Percentiles rank a stretch among this genome's conserved stretches.
phyloP scores from a whole-genome alignment of 2,797 vertebrate genomes.

The Sebastes kiyomatsui region DNA sequence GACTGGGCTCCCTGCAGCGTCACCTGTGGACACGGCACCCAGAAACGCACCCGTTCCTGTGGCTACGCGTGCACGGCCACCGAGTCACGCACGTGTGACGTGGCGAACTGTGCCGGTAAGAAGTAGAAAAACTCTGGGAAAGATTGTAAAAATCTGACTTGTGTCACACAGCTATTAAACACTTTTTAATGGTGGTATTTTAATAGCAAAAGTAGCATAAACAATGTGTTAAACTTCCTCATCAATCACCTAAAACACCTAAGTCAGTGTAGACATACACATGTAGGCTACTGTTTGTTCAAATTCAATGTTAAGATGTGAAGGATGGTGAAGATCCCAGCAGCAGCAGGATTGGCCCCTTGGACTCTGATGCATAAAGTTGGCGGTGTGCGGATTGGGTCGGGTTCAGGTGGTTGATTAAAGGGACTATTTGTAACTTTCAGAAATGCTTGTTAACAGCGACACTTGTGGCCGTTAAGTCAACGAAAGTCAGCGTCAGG shows the following conservation, averaged over 20 bases:
- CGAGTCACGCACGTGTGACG: slow-evolving; percentile 89
- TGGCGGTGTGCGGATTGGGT: no score
- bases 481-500: no score
- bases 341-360: no score
- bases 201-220: background rate
- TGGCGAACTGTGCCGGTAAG: slow-evolving; percentile 86
- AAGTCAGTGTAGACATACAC: no score
- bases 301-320: no score
- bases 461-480: no score
- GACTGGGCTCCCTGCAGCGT: slow-evolving; percentile 88
- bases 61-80: slow-evolving; percentile 91
- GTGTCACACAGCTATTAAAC: background rate
- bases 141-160: background rate
- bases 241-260: background rate
- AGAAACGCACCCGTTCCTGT: slow-evolving; percentile 90
- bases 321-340: no score
- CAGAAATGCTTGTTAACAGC: no score
- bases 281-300: no score
- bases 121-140: background rate
- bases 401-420: no score
- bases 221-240: background rate
- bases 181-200: background rate
- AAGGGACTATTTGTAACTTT: no score
- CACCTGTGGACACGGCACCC: slow-evolving; percentile 87
- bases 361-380: no score